A percentile compares a stretch with the other conserved stretches of the same genome.
Evolutionary conservation across 2,888 invertebrate species (phyloP).

Genomic region (Mimachlamys varia): DNA sequence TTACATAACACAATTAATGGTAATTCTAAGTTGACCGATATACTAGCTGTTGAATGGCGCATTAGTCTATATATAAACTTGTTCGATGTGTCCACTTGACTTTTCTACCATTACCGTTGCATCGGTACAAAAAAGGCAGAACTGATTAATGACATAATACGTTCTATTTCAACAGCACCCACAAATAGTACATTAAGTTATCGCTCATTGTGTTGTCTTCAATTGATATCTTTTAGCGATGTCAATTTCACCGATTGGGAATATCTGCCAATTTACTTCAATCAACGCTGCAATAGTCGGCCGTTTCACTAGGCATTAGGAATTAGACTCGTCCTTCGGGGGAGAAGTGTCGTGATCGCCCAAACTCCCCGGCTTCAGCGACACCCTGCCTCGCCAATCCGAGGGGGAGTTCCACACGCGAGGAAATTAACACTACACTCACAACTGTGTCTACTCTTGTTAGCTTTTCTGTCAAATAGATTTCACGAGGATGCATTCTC

Average conservation of each 20-base stretch:
- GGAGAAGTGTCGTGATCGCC: slow-evolving; percentile 13
- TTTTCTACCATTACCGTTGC: background rate
- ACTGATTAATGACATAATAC: background rate
- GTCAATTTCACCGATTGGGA: slow-evolving; percentile 23
- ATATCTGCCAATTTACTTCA: slow-evolving; percentile 31
- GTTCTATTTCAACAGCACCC: background rate
- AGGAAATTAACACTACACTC: background rate
- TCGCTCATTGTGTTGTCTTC: background rate
- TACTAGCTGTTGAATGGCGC: no score
- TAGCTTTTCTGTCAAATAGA: slow-evolving; percentile 31
- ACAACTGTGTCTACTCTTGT: background rate
- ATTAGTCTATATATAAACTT: no score
- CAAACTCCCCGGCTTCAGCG: background rate
- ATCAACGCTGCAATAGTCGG: background rate
- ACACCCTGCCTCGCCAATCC: background rate
- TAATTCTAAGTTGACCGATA: background rate
- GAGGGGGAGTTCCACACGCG: background rate
- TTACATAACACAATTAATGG: background rate
- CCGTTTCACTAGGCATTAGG: background rate
- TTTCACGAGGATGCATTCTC: slow-evolving; percentile 7
- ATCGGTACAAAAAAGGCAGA: background rate
- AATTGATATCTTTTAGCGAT: slow-evolving; percentile 24
- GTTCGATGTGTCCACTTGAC: background rate
- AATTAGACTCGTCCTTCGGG: slow-evolving; percentile 1
- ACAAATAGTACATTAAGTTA: slow-evolving; percentile 16